A percentile compares a stretch with the other conserved stretches of the same genome.
phyloP scores from a whole-genome alignment of 2,113 vertebrate genomes.

The Oncorhynchus clarkii region DNA sequence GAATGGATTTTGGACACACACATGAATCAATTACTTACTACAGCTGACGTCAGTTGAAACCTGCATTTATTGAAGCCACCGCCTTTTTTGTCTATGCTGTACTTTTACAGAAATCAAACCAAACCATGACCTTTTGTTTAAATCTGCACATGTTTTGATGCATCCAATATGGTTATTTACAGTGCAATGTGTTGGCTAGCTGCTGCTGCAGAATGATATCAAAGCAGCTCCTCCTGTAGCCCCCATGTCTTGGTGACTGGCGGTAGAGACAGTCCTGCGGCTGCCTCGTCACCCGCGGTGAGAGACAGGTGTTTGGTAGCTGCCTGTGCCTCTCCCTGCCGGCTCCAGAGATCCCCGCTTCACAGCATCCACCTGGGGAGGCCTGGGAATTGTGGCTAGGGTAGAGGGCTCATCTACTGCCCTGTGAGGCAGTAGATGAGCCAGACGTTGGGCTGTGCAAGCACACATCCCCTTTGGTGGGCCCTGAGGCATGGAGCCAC shows the following conservation, averaged over 20 bases:
- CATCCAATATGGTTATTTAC: background rate
- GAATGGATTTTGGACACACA: background rate
- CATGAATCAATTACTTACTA: background rate
- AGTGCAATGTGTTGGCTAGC: background rate
- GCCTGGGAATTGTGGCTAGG: conserved; percentile 46
- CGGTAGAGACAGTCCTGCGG: conserved; percentile 17
- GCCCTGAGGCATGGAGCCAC: conserved; percentile 38
- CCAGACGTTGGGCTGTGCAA: conserved; percentile 52
- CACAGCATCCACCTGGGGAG: conserved; percentile 37
- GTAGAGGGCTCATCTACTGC: conserved; percentile 12
- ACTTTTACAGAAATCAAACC: background rate
- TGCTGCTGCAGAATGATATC: background rate
- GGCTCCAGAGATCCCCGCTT: conserved; percentile 28
- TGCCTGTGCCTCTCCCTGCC: conserved; percentile 11
- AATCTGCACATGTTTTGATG: background rate
- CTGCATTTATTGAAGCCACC: background rate
- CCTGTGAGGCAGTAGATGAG: conserved; percentile 42
- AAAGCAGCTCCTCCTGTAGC: conserved; percentile 15
- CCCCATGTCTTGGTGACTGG: conserved; percentile 6
- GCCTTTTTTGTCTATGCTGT: background rate
- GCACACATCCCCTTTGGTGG: conserved; percentile 48
- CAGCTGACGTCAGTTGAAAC: background rate
- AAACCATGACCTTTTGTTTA: background rate
- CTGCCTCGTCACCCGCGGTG: conserved; percentile 18
- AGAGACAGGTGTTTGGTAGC: conserved; percentile 14